Evolutionary conservation across 37 sponge, comb jelly and placozoan genomes (phyloP).

Genomic region (Aplysina aerophoba): DNA sequence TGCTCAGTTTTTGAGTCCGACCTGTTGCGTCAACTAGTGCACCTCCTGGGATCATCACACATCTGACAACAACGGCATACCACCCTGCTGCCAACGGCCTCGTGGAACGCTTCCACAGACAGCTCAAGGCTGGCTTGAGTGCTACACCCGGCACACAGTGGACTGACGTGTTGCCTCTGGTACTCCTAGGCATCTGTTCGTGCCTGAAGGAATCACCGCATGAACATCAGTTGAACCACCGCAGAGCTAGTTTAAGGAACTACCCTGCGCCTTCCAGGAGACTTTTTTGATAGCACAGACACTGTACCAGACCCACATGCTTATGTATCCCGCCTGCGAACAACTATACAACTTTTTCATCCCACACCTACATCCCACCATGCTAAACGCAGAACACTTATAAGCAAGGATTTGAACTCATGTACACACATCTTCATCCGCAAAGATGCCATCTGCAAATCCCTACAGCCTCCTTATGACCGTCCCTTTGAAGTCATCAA

Average conservation of each 20-base stretch:
- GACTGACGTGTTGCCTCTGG: neutral
- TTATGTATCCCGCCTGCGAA: neutral
- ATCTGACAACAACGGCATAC: conserved; percentile 51
- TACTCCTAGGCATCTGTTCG: neutral
- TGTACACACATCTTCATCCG: neutral
- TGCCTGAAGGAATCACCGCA: neutral
- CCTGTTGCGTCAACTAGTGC: conserved; percentile 37
- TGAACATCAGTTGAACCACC: neutral
- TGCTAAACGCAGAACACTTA: neutral
- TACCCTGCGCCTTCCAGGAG: neutral
- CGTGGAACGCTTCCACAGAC: conserved; percentile 61
- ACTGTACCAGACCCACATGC: neutral
- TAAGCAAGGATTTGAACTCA: neutral
- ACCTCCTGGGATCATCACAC: conserved; percentile 51
- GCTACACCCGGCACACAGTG: conserved; percentile 42
- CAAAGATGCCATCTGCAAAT: neutral
- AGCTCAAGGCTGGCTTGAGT: conserved; percentile 41
- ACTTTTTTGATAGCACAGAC: neutral
- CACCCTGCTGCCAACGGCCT: conserved; percentile 53
- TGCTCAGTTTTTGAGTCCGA: conserved; percentile 56
- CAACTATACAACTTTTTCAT: neutral
- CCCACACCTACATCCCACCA: neutral
- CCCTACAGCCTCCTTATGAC: neutral
- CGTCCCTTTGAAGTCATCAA: conserved; percentile 4
- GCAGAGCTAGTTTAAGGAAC: neutral